phyloP scores from a whole-genome alignment of 2,888 invertebrate genomes.

The Amiota minor region DNA sequence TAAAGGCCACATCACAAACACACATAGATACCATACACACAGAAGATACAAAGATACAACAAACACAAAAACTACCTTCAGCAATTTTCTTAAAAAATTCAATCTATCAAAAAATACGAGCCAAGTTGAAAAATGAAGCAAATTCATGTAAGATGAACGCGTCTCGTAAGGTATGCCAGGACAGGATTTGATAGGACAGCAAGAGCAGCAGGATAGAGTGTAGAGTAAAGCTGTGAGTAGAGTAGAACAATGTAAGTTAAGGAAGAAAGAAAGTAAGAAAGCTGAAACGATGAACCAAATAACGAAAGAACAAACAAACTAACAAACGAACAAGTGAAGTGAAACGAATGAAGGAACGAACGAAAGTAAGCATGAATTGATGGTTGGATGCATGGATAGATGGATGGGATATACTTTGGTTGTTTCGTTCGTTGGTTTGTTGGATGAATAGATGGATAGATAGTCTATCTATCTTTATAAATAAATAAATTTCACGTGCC shows the following conservation, averaged over 20 bases:
- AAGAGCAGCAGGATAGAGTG: too few species aligned
- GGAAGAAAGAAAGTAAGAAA: background rate
- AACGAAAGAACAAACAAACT: conserved; percentile 8
- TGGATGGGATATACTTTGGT: background rate
- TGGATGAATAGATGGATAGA: background rate
- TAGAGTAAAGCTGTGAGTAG: too few species aligned
- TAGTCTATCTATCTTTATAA: conserved; percentile 49
- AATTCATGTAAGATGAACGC: conserved; percentile 23
- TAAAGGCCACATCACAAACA: conserved; percentile 1
- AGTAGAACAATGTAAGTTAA: background rate
- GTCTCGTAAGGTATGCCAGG: background rate
- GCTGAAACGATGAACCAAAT: conserved; percentile 24
- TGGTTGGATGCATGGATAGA: conserved; percentile 30
- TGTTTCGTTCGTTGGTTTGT: background rate
- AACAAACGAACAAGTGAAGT: background rate
- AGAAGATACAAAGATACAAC: background rate
- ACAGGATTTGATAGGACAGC: background rate
- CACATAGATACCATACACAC: background rate
- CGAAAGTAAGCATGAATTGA: background rate
- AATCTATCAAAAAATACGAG: conserved; percentile 29
- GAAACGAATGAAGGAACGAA: conserved; percentile 1
- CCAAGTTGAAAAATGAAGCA: conserved; percentile 26
- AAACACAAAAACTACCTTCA: conserved; percentile 16
- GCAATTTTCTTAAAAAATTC: conserved; percentile 31
- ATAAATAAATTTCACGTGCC: conserved; percentile 60